A percentile compares a stretch with the other conserved stretches of the same genome.
These are phyloP conservation scores for Alouatta palliata DNA, from an alignment of 2,113 vertebrate genomes.

Conservation along the genomic window DNA sequence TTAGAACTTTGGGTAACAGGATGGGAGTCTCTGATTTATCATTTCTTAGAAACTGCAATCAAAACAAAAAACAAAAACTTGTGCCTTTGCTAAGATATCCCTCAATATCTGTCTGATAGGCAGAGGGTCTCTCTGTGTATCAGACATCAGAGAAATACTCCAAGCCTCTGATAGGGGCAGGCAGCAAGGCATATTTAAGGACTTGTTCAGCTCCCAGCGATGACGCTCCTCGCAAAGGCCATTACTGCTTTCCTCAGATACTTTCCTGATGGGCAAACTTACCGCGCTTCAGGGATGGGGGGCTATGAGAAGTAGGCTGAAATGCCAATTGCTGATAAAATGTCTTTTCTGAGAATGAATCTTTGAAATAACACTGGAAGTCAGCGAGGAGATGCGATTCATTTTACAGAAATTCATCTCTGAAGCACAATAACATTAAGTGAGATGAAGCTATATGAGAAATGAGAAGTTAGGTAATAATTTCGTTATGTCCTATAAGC, in stretches of 20 bases:
- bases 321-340: background rate
- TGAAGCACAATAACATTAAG: background rate
- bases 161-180: background rate
- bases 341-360: background rate
- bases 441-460: background rate
- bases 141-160: background rate
- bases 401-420: conserved; percentile 4
- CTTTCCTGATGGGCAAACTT: background rate
- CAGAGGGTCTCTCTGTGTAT: background rate
- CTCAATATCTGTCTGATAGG: background rate
- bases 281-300: background rate
- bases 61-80: background rate
- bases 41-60: background rate
- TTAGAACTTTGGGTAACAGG: background rate
- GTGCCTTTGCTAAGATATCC: background rate
- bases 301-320: background rate
- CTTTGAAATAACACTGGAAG: conserved; percentile 23
- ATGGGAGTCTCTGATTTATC: background rate
- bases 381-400: background rate
- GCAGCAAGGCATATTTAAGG: background rate
- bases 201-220: background rate
- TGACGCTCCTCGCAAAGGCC: no score
- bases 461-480: background rate
- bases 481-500: background rate
- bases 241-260: background rate